Base-by-base conservation (phyloP, 2,797 vertebrate species). In the Orientallactaga sibirica region DNA sequence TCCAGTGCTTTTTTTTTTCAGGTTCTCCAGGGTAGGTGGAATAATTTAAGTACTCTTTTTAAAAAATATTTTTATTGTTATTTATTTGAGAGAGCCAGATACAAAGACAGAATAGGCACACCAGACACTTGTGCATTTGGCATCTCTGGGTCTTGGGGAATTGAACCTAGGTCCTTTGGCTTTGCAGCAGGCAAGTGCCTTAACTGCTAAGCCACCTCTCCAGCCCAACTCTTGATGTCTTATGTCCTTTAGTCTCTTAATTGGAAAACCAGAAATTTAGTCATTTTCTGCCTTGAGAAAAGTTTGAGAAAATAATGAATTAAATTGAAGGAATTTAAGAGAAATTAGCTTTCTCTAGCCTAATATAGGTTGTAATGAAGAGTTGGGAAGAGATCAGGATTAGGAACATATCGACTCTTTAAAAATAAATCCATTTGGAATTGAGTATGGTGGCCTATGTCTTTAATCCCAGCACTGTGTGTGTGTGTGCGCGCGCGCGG, bases 201-300 rank as follows among this genome's bases (percentile, higher is more conserved):
- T 48, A 48, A 48, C 48, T 48, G 48, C 10, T 48, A 48, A 7
- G 48, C 48, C 48, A 48, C 10, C 48, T 48, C 48, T 48, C 48
- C 48, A 48, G 48, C 48, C 77, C 70, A 90, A 75, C 43, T 85
- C n/a, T 62, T 18, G 8, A 27, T 93, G 41, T 66, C 37, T 77
- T 71, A 83, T 37, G 91, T 43, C 77, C 76, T 74, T 83, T 86
- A 25, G 61, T 16, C 61, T 79, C 37, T 86, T 87, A 29, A 48
- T 91, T 91, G 20, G 80, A 85, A 85, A 95, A 76, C 85, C 80
- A 95, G 88, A 91, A 67, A 67, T 52, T 84, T 84, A 80, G 91
- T 68, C 52, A 78, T 29, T 82, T 77, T 87, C 68, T 88, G 74
- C 27, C 91, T 85, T 80, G 24, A 58, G 84, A 84, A 83, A 84